These are phyloP conservation scores for Aromia moschata DNA, from an alignment of 2,888 invertebrate species.

Conservation along the genomic window DNA sequence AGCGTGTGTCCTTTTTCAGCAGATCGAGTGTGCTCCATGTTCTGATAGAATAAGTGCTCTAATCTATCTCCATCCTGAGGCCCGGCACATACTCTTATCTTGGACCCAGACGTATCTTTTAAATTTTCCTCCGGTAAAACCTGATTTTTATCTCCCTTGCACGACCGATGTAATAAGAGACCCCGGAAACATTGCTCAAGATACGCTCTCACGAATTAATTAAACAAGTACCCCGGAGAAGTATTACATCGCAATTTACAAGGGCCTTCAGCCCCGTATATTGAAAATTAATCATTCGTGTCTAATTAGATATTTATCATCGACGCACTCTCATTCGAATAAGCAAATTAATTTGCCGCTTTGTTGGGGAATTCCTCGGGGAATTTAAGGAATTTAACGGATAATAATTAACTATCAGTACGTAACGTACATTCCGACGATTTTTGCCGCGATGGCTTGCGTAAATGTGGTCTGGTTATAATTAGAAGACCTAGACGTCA, in stretches of 20 bases:
- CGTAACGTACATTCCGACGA: too few relatives aligned
- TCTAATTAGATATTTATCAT: conserved; percentile 24
- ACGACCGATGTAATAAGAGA: conserved; percentile 19
- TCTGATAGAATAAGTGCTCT: too few relatives aligned
- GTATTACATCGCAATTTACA: conserved; percentile 15
- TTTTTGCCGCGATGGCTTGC: too few relatives aligned
- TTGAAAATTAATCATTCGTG: conserved; percentile 21
- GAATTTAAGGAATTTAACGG: conserved; percentile 16
- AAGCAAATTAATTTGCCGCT: conserved; percentile 18
- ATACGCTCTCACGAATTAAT: conserved; percentile 16
- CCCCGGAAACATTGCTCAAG: conserved; percentile 3
- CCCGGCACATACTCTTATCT: not conserved
- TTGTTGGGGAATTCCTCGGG: conserved; percentile 3
- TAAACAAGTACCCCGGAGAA: conserved; percentile 22
- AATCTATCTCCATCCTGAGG: not conserved
- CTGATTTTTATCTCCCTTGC: not conserved
- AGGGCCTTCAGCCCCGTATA: conserved; percentile 6
- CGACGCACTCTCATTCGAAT: conserved; percentile 10
- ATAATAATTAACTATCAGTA: conserved; percentile 11
- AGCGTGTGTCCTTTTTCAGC: too few relatives aligned
- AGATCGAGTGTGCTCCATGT: too few relatives aligned
- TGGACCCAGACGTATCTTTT: not conserved
- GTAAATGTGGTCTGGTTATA: too few relatives aligned
- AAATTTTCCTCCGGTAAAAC: not conserved
- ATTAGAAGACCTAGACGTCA: too few relatives aligned